Evolutionary conservation across 2,113 vertebrate genomes (phyloP), one percentile per base, ranked within the genome.

Genomic region (Gadus macrocephalus): DNA sequence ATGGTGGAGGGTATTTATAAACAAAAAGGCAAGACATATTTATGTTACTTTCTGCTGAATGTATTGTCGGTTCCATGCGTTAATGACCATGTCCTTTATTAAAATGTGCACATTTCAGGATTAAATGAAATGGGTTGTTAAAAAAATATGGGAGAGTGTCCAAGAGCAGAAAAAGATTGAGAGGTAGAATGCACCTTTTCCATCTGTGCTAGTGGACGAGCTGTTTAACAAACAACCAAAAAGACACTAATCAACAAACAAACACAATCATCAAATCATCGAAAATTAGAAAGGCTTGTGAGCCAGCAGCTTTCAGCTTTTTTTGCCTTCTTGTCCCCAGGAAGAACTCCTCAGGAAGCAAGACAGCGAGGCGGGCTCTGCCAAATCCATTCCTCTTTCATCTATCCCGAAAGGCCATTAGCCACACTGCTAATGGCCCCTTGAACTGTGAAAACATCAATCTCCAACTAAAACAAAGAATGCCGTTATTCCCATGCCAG

Each of bases 391-490:
- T 80, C 78, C 69, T 81, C 74, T 66, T 20, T 83, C 67, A 75
- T 78, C 76, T 69, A 62, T 70, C 77, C 73, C 53, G 64, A 78
- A 74, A 59, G 69, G 70, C 71, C 62, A 67, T 64, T 81, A 71
- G 72, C 67, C 70, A 67, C 9, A 15, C 19, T 28, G 16, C 68
- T 79, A 73, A 83, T 49, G 3, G 14, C 64, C 68, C 61, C 70
- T 79, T 82, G 64, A 80, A 70, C 67, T 71, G 70, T 63, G 75
- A 73, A 73, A 74, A 71, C 49, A 68, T 67, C 71, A 69, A 28
- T 70, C 79, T 38, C 83, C 73, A 83, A 77, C 78, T 80, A 79
- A 73, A 82, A 85, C 69, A 73, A 64, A 67, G 70, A 77, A 69
- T 15, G 70, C 15, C 66, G 77, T 83, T 60, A 73, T 82, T 78